A percentile compares a stretch with the other conserved stretches of the same genome.
phyloP scores from a whole-genome alignment of 2,888 invertebrate species.

The Phengaris arion region DNA sequence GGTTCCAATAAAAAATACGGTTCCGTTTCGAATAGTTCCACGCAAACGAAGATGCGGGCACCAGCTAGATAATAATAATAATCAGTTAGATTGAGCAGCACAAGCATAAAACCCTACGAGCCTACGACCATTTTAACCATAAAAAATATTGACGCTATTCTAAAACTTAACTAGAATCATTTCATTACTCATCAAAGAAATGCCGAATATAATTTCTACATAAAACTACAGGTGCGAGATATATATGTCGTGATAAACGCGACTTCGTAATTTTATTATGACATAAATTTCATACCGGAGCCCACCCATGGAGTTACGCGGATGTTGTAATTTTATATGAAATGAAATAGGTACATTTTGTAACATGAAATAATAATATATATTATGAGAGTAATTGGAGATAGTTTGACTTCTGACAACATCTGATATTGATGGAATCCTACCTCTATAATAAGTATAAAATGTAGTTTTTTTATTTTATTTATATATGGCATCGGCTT shows the following conservation, averaged over 20 bases:
- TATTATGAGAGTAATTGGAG: neutral
- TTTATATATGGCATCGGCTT: no score
- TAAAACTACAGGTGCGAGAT: constrained; percentile 1
- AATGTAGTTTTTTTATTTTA: no score
- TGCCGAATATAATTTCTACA: constrained; percentile 18
- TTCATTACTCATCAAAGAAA: constrained; percentile 14
- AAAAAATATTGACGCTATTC: neutral
- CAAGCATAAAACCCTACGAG: neutral
- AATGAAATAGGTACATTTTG: neutral
- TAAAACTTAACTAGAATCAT: neutral
- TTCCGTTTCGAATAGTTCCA: no score
- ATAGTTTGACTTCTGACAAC: neutral
- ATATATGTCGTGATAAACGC: neutral
- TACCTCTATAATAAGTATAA: no score
- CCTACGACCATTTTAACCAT: neutral
- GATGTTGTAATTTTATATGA: constrained; percentile 5
- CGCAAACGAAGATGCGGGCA: no score
- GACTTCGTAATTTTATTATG: constrained; percentile 14
- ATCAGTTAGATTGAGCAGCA: neutral
- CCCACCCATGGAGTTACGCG: constrained; percentile 19
- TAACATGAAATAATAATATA: constrained; percentile 6
- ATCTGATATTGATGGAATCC: neutral
- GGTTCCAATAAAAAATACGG: no score
- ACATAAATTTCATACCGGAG: constrained; percentile 24
- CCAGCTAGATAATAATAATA: no score